A percentile compares a stretch with the other conserved stretches of the same genome.
Conservation (phyloP, 1,140 invertebrate species). For the Drosophila biarmipes region DNA sequence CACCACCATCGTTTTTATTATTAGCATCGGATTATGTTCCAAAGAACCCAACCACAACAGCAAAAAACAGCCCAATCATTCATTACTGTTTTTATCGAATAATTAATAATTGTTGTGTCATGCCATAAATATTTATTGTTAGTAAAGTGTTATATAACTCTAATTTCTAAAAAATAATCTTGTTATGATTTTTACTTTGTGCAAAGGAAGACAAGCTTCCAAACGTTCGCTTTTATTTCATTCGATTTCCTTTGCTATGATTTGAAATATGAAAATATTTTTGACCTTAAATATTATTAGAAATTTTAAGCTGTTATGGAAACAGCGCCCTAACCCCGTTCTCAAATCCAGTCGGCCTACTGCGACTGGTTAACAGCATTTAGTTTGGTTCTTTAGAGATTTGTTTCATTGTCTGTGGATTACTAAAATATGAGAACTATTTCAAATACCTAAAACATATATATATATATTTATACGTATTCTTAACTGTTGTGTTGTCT, state of each 20-base stretch:
- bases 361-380: constrained; percentile 19
- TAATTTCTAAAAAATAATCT: constrained; percentile 59
- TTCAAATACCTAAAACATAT: constrained; percentile 44
- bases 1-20: constrained; percentile 28
- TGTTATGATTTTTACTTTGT: constrained; percentile 26
- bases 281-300: constrained; percentile 13
- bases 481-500: constrained; percentile 83
- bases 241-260: constrained; percentile 12
- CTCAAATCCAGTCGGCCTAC: constrained; percentile 21
- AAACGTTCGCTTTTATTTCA: constrained; percentile 37
- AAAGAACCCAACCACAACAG: constrained; percentile 48
- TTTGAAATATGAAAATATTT: constrained; percentile 6
- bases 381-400: constrained; percentile 27
- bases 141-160: constrained; percentile 77
- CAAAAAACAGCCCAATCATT: constrained; percentile 68
- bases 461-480: constrained; percentile 59
- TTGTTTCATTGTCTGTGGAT: constrained; percentile 29
- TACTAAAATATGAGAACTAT: constrained; percentile 41
- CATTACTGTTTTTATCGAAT: constrained; percentile 79
- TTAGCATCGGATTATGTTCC: constrained; percentile 37
- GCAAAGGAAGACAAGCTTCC: constrained; percentile 1
- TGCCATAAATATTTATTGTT: constrained; percentile 83
- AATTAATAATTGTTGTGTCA: constrained; percentile 83
- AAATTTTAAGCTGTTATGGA: constrained; percentile 12
- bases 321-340: constrained; percentile 4